phyloP scores from a whole-genome alignment of 2,888 invertebrate genomes.

The Perizoma affinitatum region DNA sequence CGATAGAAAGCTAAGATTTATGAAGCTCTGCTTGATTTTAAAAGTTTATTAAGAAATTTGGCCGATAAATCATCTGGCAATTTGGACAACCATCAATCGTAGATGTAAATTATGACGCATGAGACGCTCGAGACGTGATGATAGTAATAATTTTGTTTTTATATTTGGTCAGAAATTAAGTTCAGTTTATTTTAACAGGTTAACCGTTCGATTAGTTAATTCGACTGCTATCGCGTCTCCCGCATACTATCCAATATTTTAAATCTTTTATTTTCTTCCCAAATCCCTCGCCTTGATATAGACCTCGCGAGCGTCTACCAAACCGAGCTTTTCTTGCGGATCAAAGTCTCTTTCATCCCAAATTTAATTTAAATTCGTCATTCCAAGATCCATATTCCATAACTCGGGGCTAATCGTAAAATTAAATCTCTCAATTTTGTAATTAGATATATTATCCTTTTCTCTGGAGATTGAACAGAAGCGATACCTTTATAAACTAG shows the following conservation, averaged over 20 bases:
- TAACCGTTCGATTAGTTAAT: conserved; percentile 27
- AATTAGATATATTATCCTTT: conserved; percentile 58
- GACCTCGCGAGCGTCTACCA: conserved; percentile 47
- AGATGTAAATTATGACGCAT: conserved; percentile 40
- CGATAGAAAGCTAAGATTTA: conserved; percentile 54
- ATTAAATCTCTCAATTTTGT: conserved; percentile 45
- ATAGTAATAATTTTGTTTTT: conserved; percentile 41
- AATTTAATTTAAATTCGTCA: conserved; percentile 53
- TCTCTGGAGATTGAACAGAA: conserved; percentile 51
- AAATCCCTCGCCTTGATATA: conserved; percentile 45
- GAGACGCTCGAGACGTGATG: conserved; percentile 38
- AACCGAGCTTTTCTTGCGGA: conserved; percentile 51
- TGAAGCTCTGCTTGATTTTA: conserved; percentile 42
- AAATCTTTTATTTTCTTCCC: conserved; percentile 49
- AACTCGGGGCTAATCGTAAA: conserved; percentile 41
- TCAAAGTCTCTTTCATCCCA: conserved; percentile 47
- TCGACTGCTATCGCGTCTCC: conserved; percentile 41
- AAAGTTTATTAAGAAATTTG: conserved; percentile 54
- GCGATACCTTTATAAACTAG: conserved; percentile 66
- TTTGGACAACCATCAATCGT: conserved; percentile 48
- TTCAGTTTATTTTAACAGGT: conserved; percentile 6
- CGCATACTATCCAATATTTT: conserved; percentile 44
- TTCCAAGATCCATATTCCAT: conserved; percentile 35
- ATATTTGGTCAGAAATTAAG: conserved; percentile 27
- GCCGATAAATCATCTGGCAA: conserved; percentile 59